Evolutionary conservation across 2,113 vertebrate genomes (phyloP), one percentile per base, ranked within the genome.

Genomic region (Phrynosoma platyrhinos): DNA sequence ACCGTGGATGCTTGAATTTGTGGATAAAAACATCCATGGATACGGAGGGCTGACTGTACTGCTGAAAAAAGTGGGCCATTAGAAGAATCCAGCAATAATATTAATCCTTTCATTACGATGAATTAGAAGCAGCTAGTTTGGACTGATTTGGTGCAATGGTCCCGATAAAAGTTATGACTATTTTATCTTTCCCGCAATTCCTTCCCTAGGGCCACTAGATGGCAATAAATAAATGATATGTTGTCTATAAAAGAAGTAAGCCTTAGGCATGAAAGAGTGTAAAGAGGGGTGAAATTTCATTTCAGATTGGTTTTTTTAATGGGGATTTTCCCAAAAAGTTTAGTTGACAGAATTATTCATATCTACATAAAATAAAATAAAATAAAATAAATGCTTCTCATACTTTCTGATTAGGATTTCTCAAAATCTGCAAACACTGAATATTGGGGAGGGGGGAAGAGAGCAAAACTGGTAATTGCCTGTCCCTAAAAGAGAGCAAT

Each of bases 191-290:
- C 77, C 42, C 83, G 62, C 18, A 69, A 40, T 25, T n/a, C 36
- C 64, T 58, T 23, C 4, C 2, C 55, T 77, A 78, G 2, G 47
- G 36, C 72, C 88, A 90, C 79, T 71, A 86, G 88, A 62, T 86
- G 79, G 84, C 79, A 86, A 27, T 47, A 78, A 32, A 14, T 83
- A 40, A 82, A 64, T 20, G 32, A 69, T 68, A 23, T 18, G 18
- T 40, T 83, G 32, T 68, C n/a, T 58, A 23, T 71, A 27, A 82
- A 71, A 58, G 21, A 52, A 47, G 9, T 12, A 30, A 77, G 21
- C 5, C 12, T 20, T 1, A 40, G 16, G 12, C 23, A 12, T 13
- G 69, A 62, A 9, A 32, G 25, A 71, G 68, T 4, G 58, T 71
- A 71, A 30, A 9, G 27, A 71, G 12, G 27, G 9, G 10, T 30